A percentile compares a stretch with the other conserved stretches of the same genome.
Evolutionary conservation across 2,113 vertebrate genomes (phyloP).

Genomic region (Scatophagus argus): DNA sequence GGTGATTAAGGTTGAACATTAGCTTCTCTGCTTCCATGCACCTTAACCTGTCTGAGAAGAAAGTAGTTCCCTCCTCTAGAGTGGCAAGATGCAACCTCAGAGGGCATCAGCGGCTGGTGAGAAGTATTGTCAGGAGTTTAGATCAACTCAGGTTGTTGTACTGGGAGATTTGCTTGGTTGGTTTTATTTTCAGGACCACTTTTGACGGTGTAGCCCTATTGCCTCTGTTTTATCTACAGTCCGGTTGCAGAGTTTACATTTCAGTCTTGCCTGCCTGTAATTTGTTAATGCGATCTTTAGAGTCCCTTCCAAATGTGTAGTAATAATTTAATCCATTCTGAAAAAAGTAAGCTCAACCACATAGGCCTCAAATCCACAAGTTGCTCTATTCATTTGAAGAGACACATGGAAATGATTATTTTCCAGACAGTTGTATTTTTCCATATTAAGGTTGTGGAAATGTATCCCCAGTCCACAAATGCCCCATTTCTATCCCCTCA

Average conservation of each 20-base stretch:
- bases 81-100: background rate
- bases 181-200: background rate
- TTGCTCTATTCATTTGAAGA: background rate
- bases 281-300: background rate
- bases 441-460: background rate
- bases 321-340: no score
- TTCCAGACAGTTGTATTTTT: background rate
- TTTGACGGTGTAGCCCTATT: background rate
- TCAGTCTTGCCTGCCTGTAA: background rate
- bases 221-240: conserved; percentile 1
- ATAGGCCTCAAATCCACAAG: background rate
- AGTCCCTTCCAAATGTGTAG: background rate
- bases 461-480: background rate
- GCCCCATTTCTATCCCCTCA: conserved; percentile 4
- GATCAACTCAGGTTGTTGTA: background rate
- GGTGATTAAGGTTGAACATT: conserved; percentile 33
- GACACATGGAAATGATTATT: background rate
- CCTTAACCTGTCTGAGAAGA: background rate
- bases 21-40: background rate
- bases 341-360: no score
- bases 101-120: background rate
- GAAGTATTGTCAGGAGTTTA: background rate
- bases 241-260: background rate
- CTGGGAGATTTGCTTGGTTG: background rate
- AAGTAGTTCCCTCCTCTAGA: background rate